Evolutionary conservation across 2,797 vertebrate species (phyloP).

Genomic region (Pseudomugil gertrudae): DNA sequence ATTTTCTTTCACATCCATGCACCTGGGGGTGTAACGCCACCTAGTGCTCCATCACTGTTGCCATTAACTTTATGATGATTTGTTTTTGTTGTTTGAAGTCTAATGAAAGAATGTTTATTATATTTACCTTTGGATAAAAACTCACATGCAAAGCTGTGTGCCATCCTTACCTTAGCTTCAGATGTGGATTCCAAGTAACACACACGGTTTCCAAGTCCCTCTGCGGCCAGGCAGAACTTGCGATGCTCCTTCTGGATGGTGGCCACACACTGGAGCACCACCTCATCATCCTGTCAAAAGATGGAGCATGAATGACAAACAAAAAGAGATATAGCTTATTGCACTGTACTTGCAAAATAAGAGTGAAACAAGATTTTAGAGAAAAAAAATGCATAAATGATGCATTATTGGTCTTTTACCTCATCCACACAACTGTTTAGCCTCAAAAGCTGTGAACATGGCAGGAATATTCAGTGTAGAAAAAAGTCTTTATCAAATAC

Average conservation of each 20-base stretch:
- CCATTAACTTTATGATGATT: too few relatives aligned
- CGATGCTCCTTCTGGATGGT: slow-evolving; percentile 93
- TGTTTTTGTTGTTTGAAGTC: too few relatives aligned
- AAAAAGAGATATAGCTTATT: too few relatives aligned
- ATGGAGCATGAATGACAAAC: slow-evolving; percentile 31
- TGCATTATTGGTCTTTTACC: too few relatives aligned
- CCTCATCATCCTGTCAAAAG: slow-evolving; percentile 93
- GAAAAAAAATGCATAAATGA: not conserved
- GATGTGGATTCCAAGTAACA: slow-evolving; percentile 98
- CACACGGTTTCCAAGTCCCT: slow-evolving; percentile 95
- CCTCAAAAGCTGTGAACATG: too few relatives aligned
- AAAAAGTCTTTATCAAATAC: not conserved
- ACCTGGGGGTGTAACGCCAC: too few relatives aligned
- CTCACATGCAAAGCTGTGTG: not conserved
- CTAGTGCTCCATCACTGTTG: too few relatives aligned
- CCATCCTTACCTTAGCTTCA: slow-evolving; percentile 91
- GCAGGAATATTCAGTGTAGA: not conserved
- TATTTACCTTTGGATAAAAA: too few relatives aligned
- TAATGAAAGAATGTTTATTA: too few relatives aligned
- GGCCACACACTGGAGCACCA: slow-evolving; percentile 95
- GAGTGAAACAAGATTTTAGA: not conserved
- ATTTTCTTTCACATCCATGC: too few relatives aligned
- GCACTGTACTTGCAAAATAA: not conserved
- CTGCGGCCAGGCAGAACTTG: slow-evolving; percentile 96
- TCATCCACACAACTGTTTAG: too few relatives aligned